Conservation (phyloP, 2,797 vertebrate species). For the Alca torda region DNA sequence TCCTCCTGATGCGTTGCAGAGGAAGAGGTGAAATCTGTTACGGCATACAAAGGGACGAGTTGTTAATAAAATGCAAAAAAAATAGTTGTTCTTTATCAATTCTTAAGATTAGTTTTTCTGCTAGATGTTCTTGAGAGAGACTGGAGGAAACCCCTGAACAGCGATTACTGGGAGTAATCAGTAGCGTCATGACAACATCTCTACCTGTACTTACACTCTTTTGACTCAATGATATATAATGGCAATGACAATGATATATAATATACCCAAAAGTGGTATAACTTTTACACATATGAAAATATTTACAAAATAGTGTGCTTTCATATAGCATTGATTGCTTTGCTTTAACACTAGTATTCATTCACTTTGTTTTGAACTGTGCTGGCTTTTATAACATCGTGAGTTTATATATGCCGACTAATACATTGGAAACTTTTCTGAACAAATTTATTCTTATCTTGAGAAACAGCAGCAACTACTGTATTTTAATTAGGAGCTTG, state of each 20-base stretch:
- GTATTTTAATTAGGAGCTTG: slow-evolving; percentile 37
- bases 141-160: not conserved
- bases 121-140: not conserved
- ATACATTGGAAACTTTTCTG: not conserved
- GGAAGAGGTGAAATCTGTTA: not conserved
- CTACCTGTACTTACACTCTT: not conserved
- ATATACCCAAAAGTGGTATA: not conserved
- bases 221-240: not conserved
- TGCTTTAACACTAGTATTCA: not conserved
- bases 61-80: not conserved
- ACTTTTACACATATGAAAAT: not conserved
- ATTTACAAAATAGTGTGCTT: not conserved
- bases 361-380: not conserved
- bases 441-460: slow-evolving; percentile 39
- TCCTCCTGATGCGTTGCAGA: not conserved
- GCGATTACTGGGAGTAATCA: not conserved
- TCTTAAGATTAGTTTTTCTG: not conserved
- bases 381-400: not conserved
- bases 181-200: not conserved
- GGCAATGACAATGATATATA: too few relatives aligned
- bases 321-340: not conserved
- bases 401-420: not conserved
- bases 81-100: not conserved
- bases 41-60: accelerated
- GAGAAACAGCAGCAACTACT: slow-evolving; percentile 26